Evolutionary conservation across 2,797 vertebrate species (phyloP).

Genomic region (Ataeniobius toweri): DNA sequence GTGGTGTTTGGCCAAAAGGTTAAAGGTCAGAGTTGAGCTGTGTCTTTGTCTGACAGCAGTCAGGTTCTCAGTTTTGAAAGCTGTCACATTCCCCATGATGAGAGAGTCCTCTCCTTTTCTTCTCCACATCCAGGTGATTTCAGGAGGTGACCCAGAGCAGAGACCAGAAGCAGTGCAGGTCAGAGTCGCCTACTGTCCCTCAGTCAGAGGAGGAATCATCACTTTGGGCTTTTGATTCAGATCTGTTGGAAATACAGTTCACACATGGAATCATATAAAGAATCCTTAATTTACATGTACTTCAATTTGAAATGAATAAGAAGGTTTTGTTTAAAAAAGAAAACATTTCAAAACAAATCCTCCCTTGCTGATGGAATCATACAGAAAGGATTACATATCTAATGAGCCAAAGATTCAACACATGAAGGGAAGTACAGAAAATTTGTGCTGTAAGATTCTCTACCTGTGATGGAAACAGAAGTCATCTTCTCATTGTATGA

Average conservation of each 20-base stretch:
- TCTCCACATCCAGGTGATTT: slow-evolving; percentile 55
- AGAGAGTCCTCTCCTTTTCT: background rate
- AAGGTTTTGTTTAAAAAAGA: no score
- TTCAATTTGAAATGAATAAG: no score
- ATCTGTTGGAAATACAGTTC: slow-evolving; percentile 22
- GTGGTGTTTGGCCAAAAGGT: background rate
- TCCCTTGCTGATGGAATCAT: background rate
- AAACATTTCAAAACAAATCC: background rate
- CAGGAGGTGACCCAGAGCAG: slow-evolving; percentile 47
- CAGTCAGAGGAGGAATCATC: slow-evolving; percentile 37
- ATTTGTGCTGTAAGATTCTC: background rate
- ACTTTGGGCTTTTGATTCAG: slow-evolving; percentile 47
- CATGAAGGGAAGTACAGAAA: background rate
- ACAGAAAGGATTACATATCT: background rate
- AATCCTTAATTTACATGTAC: no score
- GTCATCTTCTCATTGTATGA: rapidly evolving
- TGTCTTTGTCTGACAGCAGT: background rate
- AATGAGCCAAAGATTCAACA: background rate
- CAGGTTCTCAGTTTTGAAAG: background rate
- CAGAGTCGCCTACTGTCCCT: slow-evolving; percentile 42
- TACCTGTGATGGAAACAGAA: slow-evolving; percentile 14
- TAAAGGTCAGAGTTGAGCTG: background rate
- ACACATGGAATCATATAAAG: background rate
- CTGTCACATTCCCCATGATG: slow-evolving; percentile 7
- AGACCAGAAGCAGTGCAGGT: slow-evolving; percentile 63